Evolutionary conservation across 1,140 invertebrate genomes (phyloP).

Genomic region (Heliconius himera): DNA sequence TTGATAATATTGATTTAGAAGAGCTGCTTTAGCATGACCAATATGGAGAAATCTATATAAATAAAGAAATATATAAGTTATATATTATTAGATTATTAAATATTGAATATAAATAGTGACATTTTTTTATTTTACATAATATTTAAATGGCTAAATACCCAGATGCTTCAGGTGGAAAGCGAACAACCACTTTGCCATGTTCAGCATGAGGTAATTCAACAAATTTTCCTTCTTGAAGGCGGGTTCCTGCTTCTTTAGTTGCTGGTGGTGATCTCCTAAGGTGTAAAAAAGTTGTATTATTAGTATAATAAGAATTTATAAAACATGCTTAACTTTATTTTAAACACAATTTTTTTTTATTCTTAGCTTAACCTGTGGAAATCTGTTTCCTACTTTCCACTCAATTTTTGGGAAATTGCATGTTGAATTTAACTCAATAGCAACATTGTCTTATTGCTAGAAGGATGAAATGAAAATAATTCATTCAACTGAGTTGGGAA

Average conservation of each 20-base stretch:
- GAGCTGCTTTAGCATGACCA: conserved; percentile 99
- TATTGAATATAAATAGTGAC: background rate
- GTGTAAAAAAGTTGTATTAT: background rate
- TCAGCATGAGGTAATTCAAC: conserved; percentile 97
- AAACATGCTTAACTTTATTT: too few species aligned
- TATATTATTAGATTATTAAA: too few species aligned
- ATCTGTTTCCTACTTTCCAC: too few species aligned
- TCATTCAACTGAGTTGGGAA: too few species aligned
- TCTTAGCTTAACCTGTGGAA: too few species aligned
- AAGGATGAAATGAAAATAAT: too few species aligned
- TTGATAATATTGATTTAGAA: conserved; percentile 99
- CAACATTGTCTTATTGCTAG: too few species aligned
- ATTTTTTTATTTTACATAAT: too few species aligned
- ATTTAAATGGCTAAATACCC: conserved; percentile 82
- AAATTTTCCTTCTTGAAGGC: conserved; percentile 96
- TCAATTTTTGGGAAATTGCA: too few species aligned
- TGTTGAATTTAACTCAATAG: too few species aligned
- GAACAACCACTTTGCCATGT: conserved; percentile 96
- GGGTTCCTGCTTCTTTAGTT: conserved; percentile 64
- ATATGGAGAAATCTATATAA: conserved; percentile 93
- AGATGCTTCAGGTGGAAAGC: conserved; percentile 99
- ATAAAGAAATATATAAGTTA: background rate
- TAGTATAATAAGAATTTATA: too few species aligned
- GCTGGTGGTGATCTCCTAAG: conserved; percentile 58
- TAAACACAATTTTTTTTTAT: too few species aligned